phyloP scores from a whole-genome alignment of 1,140 invertebrate genomes.

The Bombus consobrinus region DNA sequence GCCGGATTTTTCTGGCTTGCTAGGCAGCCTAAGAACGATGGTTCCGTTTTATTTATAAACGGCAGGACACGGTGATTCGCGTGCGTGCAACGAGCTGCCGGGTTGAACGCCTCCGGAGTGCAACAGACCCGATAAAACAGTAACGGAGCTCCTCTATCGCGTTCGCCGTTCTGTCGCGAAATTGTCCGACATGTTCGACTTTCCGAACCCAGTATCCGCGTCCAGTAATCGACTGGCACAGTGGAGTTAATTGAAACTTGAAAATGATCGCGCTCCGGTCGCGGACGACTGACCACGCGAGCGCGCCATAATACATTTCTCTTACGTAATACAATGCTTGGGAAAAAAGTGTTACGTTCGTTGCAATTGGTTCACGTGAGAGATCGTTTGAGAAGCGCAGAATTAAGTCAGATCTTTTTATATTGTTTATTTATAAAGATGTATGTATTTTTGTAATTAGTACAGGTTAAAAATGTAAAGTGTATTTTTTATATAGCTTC shows the following conservation, averaged over 20 bases:
- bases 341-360: no score
- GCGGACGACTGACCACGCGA: neutral
- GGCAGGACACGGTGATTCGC: constrained; percentile 28
- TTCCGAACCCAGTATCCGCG: neutral
- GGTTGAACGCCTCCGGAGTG: constrained; percentile 33
- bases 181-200: neutral
- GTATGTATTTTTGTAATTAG: no score
- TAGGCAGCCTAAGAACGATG: constrained; percentile 24
- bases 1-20: constrained; percentile 25
- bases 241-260: neutral
- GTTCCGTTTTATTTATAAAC: constrained; percentile 32
- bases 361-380: no score
- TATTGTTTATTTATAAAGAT: no score
- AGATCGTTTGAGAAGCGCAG: no score
- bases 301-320: no score
- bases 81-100: constrained; percentile 28
- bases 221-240: neutral
- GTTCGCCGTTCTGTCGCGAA: neutral
- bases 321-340: no score
- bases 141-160: neutral
- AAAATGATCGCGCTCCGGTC: neutral
- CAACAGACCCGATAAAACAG: constrained; percentile 24
- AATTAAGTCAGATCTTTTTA: no score
- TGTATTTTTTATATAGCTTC: no score
- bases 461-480: no score